Conservation (phyloP, 1,140 invertebrate genomes). For the Atta cephalotes region DNA sequence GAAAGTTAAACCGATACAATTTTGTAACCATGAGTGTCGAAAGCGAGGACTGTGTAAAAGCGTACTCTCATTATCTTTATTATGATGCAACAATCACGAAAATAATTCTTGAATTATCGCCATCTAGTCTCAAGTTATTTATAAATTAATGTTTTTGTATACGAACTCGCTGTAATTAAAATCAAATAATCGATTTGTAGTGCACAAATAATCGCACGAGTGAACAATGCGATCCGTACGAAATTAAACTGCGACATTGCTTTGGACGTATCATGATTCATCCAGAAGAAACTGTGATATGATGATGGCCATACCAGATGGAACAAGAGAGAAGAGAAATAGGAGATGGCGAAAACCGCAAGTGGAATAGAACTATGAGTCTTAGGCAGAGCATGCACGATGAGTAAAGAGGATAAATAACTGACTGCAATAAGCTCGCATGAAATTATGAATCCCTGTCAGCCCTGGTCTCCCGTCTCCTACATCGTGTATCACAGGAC, state of each 20-base stretch:
- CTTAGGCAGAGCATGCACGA: constrained; percentile 77
- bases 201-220: constrained; percentile 32
- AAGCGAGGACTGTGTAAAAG: background rate
- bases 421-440: constrained; percentile 80
- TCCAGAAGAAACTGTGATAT: constrained; percentile 34
- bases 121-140: constrained; percentile 6
- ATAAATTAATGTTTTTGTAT: constrained; percentile 46
- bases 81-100: background rate
- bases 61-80: constrained; percentile 15
- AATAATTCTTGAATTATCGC: background rate
- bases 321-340: background rate
- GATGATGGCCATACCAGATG: background rate
- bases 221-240: background rate
- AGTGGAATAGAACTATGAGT: constrained; percentile 63
- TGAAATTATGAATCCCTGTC: constrained; percentile 81
- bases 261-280: constrained; percentile 60
- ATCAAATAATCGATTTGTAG: constrained; percentile 67
- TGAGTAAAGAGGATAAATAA: constrained; percentile 79
- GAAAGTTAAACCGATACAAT: constrained; percentile 55
- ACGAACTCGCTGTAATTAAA: background rate
- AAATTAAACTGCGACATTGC: constrained; percentile 57
- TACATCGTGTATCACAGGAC: constrained; percentile 60
- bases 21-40: constrained; percentile 10
- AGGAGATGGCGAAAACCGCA: constrained; percentile 54
- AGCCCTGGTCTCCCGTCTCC: constrained; percentile 62